Evolutionary conservation across 2,888 invertebrate species (phyloP).

Genomic region (Noctua pronuba): DNA sequence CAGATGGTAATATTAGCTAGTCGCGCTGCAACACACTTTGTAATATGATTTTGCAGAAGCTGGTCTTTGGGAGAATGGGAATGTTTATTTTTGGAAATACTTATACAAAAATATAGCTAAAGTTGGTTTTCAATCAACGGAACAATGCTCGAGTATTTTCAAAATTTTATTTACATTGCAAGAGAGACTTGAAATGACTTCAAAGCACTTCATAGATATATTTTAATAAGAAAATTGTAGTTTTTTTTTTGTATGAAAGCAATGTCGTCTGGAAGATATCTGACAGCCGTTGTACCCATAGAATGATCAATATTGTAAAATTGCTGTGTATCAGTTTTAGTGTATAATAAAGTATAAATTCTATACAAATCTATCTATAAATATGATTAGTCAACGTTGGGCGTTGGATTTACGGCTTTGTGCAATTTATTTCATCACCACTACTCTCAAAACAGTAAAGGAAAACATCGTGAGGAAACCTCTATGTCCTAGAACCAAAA

Average conservation of each 20-base stretch:
- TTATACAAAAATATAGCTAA: not conserved
- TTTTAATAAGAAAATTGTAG: not conserved
- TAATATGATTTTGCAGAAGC: slow-evolving; percentile 24
- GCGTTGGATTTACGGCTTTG: not conserved
- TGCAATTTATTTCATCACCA: not conserved
- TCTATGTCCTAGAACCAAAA: too few relatives aligned
- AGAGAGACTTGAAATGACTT: not conserved
- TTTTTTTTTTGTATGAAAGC: not conserved
- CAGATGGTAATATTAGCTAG: slow-evolving; percentile 47
- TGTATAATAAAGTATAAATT: not conserved
- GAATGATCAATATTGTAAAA: not conserved
- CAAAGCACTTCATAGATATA: not conserved
- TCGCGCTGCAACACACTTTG: slow-evolving; percentile 30
- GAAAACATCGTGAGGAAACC: too few relatives aligned
- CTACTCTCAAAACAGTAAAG: too few relatives aligned
- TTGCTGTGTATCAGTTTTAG: not conserved
- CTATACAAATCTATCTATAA: not conserved
- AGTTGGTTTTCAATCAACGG: not conserved
- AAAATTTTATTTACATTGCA: not conserved
- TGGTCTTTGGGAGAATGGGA: not conserved
- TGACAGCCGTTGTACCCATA: not conserved
- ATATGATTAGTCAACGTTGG: not conserved
- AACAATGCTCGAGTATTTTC: not conserved
- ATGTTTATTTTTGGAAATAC: not conserved
- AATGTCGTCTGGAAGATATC: not conserved